Percentiles rank a stretch among this genome's conserved stretches.
Conservation (phyloP, 2,797 vertebrate species). For the Loris lydekkerianus region DNA sequence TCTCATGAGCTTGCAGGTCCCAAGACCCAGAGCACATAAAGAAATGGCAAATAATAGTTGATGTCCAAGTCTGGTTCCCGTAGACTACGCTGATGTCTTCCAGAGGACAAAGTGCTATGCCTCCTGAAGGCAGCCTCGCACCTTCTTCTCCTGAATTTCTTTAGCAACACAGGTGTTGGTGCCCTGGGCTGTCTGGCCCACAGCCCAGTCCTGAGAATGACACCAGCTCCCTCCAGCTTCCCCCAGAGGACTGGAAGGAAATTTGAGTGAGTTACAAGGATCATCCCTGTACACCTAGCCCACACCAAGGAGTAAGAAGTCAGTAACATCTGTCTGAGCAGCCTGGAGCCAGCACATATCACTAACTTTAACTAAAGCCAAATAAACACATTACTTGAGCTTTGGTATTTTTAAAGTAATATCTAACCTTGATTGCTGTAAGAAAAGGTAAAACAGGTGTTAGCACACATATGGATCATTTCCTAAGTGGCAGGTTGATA, state of each 20-base stretch:
- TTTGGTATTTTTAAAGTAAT: background rate
- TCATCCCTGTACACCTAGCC: background rate
- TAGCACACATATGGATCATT: rapidly evolving
- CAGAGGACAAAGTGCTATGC: background rate
- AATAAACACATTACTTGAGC: background rate
- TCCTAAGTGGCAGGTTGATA: background rate
- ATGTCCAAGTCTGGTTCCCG: background rate
- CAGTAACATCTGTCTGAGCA: background rate
- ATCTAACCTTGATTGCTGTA: background rate
- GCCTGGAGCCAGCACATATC: background rate
- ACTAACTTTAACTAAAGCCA: background rate
- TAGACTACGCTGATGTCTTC: background rate
- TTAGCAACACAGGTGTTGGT: background rate
- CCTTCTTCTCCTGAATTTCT: background rate
- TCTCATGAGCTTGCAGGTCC: background rate
- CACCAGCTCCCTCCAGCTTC: background rate
- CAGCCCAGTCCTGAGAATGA: too few species aligned
- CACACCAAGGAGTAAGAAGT: background rate
- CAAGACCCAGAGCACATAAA: background rate
- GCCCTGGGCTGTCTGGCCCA: background rate
- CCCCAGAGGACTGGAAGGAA: background rate
- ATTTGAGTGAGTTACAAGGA: background rate
- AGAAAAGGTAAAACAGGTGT: background rate
- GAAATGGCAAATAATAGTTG: background rate
- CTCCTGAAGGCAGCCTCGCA: rapidly evolving